Percentiles rank a stretch among this genome's conserved stretches.
phyloP scores from a whole-genome alignment of 2,113 vertebrate species.

The Amblyornis subalaris region DNA sequence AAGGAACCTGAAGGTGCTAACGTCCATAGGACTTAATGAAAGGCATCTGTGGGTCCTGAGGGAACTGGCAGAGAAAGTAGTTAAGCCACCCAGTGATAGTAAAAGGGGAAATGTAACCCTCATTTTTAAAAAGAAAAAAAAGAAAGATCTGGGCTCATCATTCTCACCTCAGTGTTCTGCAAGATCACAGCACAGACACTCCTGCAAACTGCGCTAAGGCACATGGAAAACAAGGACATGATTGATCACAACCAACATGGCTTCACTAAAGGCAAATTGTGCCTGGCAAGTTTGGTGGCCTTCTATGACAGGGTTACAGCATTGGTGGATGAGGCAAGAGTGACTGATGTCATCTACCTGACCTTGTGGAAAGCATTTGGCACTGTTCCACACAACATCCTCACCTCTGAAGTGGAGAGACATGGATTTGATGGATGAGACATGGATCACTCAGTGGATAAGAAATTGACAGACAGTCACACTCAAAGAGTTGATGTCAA shows the following conservation, averaged over 20 bases:
- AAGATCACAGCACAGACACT: neutral
- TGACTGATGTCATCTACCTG: neutral
- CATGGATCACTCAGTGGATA: neutral
- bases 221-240: neutral
- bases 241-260: neutral
- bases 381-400: neutral
- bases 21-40: neutral
- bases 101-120: neutral
- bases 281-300: neutral
- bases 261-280: neutral
- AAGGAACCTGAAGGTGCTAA: neutral
- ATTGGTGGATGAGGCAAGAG: neutral
- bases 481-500: neutral
- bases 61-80: neutral
- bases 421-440: neutral
- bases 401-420: neutral
- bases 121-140: neutral
- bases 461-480: rapidly evolving
- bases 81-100: neutral
- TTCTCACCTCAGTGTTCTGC: neutral
- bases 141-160: neutral
- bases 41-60: neutral
- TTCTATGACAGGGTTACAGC: neutral
- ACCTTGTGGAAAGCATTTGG: neutral
- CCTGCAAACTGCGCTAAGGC: neutral